Percentiles rank a stretch among this genome's conserved stretches.
phyloP scores from a whole-genome alignment of 1,140 invertebrate species.

The Phthorimaea operculella region DNA sequence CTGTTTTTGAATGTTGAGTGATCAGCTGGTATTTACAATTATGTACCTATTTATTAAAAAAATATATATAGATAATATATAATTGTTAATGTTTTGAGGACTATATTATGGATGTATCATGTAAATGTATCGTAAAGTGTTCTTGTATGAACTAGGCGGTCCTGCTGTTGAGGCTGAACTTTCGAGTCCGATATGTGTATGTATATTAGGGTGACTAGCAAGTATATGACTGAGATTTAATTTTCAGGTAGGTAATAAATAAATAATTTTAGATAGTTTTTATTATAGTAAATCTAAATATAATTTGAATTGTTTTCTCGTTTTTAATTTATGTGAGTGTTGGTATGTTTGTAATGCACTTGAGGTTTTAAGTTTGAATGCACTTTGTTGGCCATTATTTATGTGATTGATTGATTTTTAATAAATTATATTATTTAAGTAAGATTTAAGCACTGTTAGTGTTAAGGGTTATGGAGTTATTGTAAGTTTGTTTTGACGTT shows the following conservation, averaged over 20 bases:
- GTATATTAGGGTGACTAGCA: background rate
- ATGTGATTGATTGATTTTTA: conserved; percentile 29
- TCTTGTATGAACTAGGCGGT: too few species aligned
- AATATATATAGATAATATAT: background rate
- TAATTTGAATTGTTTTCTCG: conserved; percentile 11
- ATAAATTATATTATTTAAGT: conserved; percentile 28
- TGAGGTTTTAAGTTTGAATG: conserved; percentile 40
- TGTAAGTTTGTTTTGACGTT: conserved; percentile 45
- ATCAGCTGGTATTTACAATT: conserved; percentile 10
- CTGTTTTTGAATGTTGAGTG: conserved; percentile 19
- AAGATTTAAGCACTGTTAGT: conserved; percentile 41
- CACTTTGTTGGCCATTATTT: conserved; percentile 57
- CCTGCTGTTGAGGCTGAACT: background rate
- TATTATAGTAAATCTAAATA: background rate
- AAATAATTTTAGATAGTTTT: too few species aligned
- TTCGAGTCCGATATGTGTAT: background rate
- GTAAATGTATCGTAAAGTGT: too few species aligned
- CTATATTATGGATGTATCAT: too few species aligned
- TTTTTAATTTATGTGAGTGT: conserved; percentile 17
- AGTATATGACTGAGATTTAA: background rate
- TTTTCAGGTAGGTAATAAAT: background rate
- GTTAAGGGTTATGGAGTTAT: conserved; percentile 57
- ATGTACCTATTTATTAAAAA: conserved; percentile 8
- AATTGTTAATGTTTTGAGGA: too few species aligned
- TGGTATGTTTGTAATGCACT: conserved; percentile 52